Conservation (phyloP, 2,888 invertebrate genomes). For the Heteropelma amictum region DNA sequence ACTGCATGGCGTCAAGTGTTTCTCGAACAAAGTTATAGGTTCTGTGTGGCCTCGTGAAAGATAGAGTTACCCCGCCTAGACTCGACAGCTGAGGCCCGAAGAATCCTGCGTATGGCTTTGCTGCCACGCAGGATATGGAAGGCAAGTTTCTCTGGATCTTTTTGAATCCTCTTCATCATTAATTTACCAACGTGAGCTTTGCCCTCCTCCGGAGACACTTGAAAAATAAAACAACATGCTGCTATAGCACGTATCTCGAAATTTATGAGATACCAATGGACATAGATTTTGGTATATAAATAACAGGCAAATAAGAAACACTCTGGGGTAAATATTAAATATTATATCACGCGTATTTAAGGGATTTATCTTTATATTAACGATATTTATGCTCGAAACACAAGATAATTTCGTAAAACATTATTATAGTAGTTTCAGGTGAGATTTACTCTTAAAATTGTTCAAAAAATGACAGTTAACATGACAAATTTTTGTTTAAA, state of each 20-base stretch:
- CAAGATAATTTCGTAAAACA: too few relatives aligned
- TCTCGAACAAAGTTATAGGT: constrained; percentile 12
- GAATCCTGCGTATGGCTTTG: background rate
- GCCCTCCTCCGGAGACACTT: constrained; percentile 7
- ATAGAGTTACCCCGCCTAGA: constrained; percentile 44
- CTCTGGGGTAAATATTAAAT: too few relatives aligned
- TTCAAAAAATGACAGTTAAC: too few relatives aligned
- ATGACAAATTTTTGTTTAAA: too few relatives aligned
- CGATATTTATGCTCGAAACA: background rate
- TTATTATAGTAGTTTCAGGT: too few relatives aligned
- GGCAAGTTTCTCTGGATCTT: constrained; percentile 10
- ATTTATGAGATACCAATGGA: constrained; percentile 44
- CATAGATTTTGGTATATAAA: too few relatives aligned
- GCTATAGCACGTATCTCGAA: constrained; percentile 16
- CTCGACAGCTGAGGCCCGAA: constrained; percentile 19
- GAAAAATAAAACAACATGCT: constrained; percentile 51
- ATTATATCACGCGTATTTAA: too few relatives aligned
- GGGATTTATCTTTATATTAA: too few relatives aligned
- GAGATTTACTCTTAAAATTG: too few relatives aligned
- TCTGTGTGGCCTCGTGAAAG: constrained; percentile 12
- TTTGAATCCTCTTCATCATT: constrained; percentile 23
- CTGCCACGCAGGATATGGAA: background rate
- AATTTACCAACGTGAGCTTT: constrained; percentile 27
- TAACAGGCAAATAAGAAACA: too few relatives aligned
- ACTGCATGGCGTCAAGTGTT: constrained; percentile 21